Evolutionary conservation across 1,140 invertebrate species (phyloP).

Genomic region (Pogonus chalceus): DNA sequence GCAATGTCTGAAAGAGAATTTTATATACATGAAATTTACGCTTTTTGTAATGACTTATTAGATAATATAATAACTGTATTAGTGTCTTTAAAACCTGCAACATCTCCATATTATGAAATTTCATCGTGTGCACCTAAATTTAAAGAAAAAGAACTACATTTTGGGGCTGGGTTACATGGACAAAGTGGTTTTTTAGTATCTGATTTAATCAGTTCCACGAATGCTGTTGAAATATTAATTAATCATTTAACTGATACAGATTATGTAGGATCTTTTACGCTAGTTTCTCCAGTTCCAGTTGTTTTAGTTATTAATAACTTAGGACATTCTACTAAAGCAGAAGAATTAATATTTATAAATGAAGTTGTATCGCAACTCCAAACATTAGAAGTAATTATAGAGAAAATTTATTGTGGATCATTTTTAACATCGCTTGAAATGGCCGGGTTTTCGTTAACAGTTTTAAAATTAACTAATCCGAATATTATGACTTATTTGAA

Average conservation of each 20-base stretch:
- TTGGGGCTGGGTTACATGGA: conserved; percentile 55
- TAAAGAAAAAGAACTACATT: conserved; percentile 43
- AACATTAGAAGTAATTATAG: conserved; percentile 34
- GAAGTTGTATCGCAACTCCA: conserved; percentile 42
- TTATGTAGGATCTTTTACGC: background rate
- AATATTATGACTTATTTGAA: conserved; percentile 36
- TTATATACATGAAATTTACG: conserved; percentile 38
- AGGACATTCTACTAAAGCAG: conserved; percentile 46
- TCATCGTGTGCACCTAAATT: conserved; percentile 18
- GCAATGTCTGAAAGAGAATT: conserved; percentile 50
- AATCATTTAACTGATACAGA: conserved; percentile 12
- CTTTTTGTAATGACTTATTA: conserved; percentile 24
- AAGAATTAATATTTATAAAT: conserved; percentile 48
- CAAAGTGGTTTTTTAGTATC: conserved; percentile 46
- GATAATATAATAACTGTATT: conserved; percentile 27
- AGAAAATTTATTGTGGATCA: conserved; percentile 44
- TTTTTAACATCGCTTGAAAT: conserved; percentile 53
- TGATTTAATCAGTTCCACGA: conserved; percentile 12
- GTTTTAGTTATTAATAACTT: conserved; percentile 54
- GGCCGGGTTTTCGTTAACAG: conserved; percentile 51
- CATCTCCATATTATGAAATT: conserved; percentile 3
- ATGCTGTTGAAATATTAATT: conserved; percentile 16
- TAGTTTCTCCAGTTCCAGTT: conserved; percentile 23
- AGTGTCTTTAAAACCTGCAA: conserved; percentile 19
- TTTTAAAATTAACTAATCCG: conserved; percentile 40